Evolutionary conservation across 2,113 vertebrate genomes (phyloP).

Genomic region (Ptilorrhoa leucosticta): DNA sequence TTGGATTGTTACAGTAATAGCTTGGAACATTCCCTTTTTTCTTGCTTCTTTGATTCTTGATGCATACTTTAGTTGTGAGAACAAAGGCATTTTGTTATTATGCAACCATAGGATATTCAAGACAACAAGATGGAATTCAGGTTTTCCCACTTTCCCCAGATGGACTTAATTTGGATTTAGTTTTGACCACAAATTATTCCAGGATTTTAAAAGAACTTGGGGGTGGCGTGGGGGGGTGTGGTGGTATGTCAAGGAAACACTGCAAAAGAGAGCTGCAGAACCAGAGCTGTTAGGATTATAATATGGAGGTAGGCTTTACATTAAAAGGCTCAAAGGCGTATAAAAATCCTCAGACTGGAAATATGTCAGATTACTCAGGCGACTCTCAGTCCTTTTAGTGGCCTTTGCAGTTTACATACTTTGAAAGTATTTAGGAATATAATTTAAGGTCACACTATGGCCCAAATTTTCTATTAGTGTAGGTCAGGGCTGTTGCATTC

Average conservation of each 20-base stretch:
- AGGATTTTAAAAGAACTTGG: background rate
- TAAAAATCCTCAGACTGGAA: background rate
- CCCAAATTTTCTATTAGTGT: background rate
- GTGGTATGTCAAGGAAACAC: background rate
- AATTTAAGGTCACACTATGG: background rate
- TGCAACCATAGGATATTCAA: constrained; percentile 66
- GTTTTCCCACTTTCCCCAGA: constrained; percentile 29
- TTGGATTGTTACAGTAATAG: constrained; percentile 99
- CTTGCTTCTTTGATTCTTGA: constrained; percentile 82
- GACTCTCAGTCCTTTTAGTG: background rate
- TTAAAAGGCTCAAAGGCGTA: background rate
- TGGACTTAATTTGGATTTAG: constrained; percentile 23
- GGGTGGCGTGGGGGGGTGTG: background rate
- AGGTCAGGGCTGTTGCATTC: background rate
- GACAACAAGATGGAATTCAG: constrained; percentile 61
- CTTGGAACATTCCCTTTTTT: constrained; percentile 85
- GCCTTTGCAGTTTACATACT: background rate
- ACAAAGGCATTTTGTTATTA: constrained; percentile 78
- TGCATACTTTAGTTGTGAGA: constrained; percentile 71
- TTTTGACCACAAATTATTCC: background rate
- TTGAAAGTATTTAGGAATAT: background rate
- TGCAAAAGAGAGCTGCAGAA: background rate
- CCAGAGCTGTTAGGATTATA: background rate
- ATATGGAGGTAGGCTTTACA: background rate
- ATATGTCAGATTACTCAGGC: background rate